Percentiles rank a stretch among this genome's conserved stretches.
Conservation (phyloP, 2,797 vertebrate species). For the Enteromius radiatus region DNA sequence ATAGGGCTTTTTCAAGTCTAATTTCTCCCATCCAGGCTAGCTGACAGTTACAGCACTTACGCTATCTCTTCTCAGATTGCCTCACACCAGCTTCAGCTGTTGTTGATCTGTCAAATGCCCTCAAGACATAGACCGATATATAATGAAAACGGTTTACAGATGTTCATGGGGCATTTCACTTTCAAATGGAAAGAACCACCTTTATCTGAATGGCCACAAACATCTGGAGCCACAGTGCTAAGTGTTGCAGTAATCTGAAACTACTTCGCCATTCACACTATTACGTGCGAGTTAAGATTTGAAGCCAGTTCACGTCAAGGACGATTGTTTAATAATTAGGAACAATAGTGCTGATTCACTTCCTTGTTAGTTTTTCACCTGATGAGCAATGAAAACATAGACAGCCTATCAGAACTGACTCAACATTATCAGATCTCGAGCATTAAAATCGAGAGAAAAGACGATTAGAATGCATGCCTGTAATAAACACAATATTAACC, state of each 20-base stretch:
- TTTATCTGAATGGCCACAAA: slow-evolving; percentile 6
- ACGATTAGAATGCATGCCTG: background rate
- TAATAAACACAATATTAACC: background rate
- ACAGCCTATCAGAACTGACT: background rate
- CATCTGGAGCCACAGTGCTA: slow-evolving; percentile 8
- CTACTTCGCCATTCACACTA: background rate
- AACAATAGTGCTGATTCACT: background rate
- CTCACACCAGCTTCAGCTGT: slow-evolving; percentile 42
- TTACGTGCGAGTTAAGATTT: background rate
- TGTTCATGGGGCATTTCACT: slow-evolving; percentile 33
- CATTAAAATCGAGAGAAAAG: background rate
- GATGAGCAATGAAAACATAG: background rate
- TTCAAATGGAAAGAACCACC: slow-evolving; percentile 13
- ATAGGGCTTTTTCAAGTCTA: slow-evolving; percentile 6
- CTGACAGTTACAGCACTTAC: slow-evolving; percentile 39
- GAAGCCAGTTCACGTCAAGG: background rate
- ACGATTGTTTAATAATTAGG: background rate
- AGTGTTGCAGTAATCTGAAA: background rate
- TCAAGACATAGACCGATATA: slow-evolving; percentile 35
- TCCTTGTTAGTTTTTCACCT: background rate
- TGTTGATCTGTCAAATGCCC: slow-evolving; percentile 42
- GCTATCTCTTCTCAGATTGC: slow-evolving; percentile 27
- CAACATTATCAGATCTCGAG: background rate
- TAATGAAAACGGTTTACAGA: slow-evolving; percentile 39
- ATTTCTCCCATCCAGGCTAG: slow-evolving; percentile 23